Evolutionary conservation across 1,140 invertebrate species (phyloP).

Genomic region (Telenomus remus): DNA sequence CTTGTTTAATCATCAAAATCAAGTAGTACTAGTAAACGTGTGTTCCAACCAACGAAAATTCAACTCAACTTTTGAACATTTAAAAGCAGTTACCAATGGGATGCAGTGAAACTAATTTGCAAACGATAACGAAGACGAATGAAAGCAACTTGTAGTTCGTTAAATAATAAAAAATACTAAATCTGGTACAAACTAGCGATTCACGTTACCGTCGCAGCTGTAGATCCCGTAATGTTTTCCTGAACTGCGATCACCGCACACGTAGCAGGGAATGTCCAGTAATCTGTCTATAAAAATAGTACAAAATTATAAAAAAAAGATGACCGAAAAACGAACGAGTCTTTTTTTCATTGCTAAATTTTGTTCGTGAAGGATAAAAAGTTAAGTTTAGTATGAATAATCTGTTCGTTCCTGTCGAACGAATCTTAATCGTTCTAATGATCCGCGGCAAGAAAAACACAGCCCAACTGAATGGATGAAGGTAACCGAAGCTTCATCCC

Average conservation of each 20-base stretch:
- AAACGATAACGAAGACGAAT: too few species aligned
- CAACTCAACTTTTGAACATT: too few species aligned
- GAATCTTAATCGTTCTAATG: slow-evolving; percentile 74
- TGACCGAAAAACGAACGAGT: too few species aligned
- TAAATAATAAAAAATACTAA: slow-evolving; percentile 28
- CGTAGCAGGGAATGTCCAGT: slow-evolving; percentile 96
- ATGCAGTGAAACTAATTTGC: too few species aligned
- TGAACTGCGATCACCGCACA: slow-evolving; percentile 96
- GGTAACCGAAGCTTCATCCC: slow-evolving; percentile 69
- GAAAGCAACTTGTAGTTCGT: neutral
- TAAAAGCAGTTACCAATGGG: too few species aligned
- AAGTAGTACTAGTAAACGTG: too few species aligned
- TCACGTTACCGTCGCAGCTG: slow-evolving; percentile 92
- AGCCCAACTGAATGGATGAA: slow-evolving; percentile 64
- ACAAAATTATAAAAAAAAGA: slow-evolving; percentile 1
- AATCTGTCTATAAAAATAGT: slow-evolving; percentile 83
- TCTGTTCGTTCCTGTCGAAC: slow-evolving; percentile 71
- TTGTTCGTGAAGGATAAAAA: neutral
- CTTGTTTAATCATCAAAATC: too few species aligned
- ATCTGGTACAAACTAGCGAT: slow-evolving; percentile 61
- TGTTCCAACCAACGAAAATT: too few species aligned
- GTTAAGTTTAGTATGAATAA: slow-evolving; percentile 56
- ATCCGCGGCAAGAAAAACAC: slow-evolving; percentile 75
- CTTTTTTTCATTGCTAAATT: neutral
- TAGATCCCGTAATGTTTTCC: slow-evolving; percentile 98